Percentiles rank a stretch among this genome's conserved stretches.
Conservation (phyloP, 2,113 vertebrate species). For the Halcyon senegalensis region DNA sequence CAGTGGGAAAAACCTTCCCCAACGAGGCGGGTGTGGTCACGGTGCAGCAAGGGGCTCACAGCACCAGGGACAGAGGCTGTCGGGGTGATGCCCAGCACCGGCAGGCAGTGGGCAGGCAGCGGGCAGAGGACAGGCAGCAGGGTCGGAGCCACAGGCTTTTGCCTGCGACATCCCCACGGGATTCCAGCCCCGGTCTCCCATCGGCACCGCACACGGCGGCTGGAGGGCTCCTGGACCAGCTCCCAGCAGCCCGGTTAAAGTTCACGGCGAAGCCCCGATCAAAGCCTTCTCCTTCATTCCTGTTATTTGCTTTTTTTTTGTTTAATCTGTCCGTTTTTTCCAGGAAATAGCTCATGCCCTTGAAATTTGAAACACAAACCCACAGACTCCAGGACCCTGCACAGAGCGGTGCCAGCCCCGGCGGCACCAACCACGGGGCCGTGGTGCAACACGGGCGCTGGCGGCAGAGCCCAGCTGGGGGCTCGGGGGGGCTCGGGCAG, state of each 20-base stretch:
- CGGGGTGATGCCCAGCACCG: background rate
- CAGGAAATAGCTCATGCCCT: slow-evolving; percentile 67
- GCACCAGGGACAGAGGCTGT: background rate
- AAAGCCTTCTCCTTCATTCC: background rate
- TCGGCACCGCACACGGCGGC: rapidly evolving
- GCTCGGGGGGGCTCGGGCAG: background rate
- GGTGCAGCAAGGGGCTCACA: background rate
- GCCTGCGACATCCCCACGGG: rapidly evolving
- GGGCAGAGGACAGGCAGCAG: background rate
- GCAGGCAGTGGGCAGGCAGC: background rate
- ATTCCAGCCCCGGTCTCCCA: background rate
- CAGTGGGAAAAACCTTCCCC: background rate
- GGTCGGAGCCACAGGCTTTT: rapidly evolving
- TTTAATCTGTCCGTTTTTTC: slow-evolving; percentile 60
- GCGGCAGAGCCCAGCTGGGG: background rate
- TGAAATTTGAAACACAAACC: slow-evolving; percentile 58
- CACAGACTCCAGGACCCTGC: background rate
- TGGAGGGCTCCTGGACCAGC: background rate
- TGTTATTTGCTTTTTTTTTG: slow-evolving; percentile 52
- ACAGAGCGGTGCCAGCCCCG: background rate
- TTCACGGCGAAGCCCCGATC: background rate
- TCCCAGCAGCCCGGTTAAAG: slow-evolving; percentile 36
- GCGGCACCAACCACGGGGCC: background rate
- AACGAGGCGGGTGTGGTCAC: rapidly evolving
- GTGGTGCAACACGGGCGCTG: rapidly evolving